phyloP scores from a whole-genome alignment of 2,888 invertebrate genomes.

The Drosophila ochracea region DNA sequence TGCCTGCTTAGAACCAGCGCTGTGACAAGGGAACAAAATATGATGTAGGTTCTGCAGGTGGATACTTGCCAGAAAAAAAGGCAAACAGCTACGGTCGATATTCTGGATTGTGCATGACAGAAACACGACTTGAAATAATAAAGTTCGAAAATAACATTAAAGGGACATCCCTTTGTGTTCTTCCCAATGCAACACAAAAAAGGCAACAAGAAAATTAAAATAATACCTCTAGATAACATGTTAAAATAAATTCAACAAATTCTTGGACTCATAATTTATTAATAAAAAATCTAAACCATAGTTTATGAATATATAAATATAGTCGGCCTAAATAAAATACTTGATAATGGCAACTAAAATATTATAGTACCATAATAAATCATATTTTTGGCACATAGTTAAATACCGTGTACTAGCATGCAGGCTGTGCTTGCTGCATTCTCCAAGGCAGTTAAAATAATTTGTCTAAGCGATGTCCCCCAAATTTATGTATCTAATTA shows the following conservation, averaged over 20 bases:
- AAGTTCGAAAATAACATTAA: background rate
- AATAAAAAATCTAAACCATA: background rate
- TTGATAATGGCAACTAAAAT: background rate
- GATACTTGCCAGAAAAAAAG: background rate
- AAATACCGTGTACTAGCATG: background rate
- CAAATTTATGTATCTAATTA: conserved; percentile 72
- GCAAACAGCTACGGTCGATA: background rate
- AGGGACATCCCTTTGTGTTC: background rate
- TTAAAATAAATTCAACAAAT: background rate
- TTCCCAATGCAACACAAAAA: background rate
- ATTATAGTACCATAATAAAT: background rate
- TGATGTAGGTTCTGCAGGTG: conserved; percentile 33
- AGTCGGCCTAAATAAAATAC: background rate
- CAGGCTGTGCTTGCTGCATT: conserved; percentile 1
- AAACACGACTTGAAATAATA: background rate
- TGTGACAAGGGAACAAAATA: conserved; percentile 29
- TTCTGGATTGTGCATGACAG: background rate
- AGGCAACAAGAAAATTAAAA: background rate
- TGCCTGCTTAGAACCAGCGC: background rate
- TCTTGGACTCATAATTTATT: background rate
- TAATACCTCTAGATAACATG: background rate
- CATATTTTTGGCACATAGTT: background rate
- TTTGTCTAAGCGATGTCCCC: conserved; percentile 35
- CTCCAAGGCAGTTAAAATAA: conserved; percentile 26
- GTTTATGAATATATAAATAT: background rate